These are phyloP conservation scores for Genyomyrus donnyi DNA, from an alignment of 2,113 vertebrate species.

Conservation along the genomic window DNA sequence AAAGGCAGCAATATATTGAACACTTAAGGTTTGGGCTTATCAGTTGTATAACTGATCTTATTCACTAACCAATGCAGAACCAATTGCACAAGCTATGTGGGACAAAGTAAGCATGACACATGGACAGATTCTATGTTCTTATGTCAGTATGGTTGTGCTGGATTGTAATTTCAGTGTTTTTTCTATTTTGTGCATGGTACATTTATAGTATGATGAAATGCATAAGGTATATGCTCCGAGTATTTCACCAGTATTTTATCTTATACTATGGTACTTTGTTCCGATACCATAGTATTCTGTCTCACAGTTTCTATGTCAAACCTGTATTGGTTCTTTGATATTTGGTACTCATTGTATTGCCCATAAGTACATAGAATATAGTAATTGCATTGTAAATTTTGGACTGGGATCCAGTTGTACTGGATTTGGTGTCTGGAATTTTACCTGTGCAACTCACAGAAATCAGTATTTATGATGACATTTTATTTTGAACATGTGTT, in stretches of 20 bases:
- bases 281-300: background rate
- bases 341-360: background rate
- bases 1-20: background rate
- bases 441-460: background rate
- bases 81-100: background rate
- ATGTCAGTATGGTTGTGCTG: background rate
- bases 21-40: background rate
- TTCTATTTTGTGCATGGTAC: background rate
- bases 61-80: background rate
- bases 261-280: background rate
- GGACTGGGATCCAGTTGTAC: background rate
- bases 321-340: background rate
- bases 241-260: background rate
- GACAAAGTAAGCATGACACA: background rate
- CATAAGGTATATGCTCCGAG: background rate
- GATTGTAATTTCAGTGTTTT: background rate
- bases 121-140: background rate
- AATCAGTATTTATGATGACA: background rate
- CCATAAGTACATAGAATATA: background rate
- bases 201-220: background rate
- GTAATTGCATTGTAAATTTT: background rate
- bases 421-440: background rate
- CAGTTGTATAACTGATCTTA: background rate
- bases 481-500: background rate
- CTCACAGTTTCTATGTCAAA: background rate